Percentiles rank a stretch among this genome's conserved stretches.
phyloP scores from a whole-genome alignment of 2,888 invertebrate genomes.

The Polymixis flavicincta region DNA sequence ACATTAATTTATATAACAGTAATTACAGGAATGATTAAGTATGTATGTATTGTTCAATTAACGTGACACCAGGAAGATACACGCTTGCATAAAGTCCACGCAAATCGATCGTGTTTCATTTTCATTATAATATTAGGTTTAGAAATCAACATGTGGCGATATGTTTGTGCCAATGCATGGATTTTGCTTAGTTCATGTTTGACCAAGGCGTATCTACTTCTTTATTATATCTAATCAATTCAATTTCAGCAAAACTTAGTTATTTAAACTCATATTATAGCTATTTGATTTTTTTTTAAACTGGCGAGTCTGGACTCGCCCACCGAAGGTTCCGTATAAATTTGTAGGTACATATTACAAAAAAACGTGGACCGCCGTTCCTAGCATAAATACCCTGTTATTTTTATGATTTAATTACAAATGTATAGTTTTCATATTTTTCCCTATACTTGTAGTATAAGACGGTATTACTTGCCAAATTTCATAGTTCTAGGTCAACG shows the following conservation, averaged over 20 bases:
- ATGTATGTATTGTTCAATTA: background rate
- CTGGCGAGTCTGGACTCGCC: too few species aligned
- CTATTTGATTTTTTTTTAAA: too few species aligned
- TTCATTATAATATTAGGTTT: background rate
- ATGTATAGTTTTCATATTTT: too few species aligned
- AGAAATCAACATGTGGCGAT: background rate
- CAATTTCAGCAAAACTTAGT: background rate
- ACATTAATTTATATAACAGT: background rate
- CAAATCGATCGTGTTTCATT: background rate
- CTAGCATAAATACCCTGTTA: too few species aligned
- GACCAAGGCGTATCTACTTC: background rate
- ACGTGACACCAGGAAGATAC: background rate
- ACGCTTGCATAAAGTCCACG: constrained; percentile 1
- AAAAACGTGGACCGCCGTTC: too few species aligned
- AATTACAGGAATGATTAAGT: background rate
- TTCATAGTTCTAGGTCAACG: too few species aligned
- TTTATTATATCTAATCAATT: background rate
- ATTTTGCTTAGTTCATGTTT: too few species aligned
- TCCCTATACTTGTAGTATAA: too few species aligned
- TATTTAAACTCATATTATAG: background rate
- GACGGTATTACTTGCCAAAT: too few species aligned
- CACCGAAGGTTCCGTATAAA: too few species aligned
- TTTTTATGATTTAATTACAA: too few species aligned
- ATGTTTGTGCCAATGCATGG: background rate
- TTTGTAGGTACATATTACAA: too few species aligned